Evolutionary conservation across 2,113 vertebrate species (phyloP).

Genomic region (Rhabdornis inornatus): DNA sequence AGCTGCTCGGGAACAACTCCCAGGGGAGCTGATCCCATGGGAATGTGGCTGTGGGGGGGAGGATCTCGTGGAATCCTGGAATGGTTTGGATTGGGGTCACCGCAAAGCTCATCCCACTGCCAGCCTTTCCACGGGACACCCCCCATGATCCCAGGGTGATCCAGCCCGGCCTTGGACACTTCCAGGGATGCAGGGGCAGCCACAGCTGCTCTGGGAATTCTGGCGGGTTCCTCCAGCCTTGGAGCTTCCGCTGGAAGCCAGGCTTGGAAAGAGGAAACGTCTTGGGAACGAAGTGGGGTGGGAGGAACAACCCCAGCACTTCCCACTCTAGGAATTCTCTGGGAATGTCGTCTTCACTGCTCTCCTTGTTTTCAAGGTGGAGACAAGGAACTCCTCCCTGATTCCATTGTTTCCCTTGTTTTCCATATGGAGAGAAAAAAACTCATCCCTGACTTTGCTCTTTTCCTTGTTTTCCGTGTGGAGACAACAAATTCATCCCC

Average conservation of each 20-base stretch:
- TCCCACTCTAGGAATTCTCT: neutral
- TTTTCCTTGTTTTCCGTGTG: neutral
- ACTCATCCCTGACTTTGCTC: neutral
- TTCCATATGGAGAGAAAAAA: neutral
- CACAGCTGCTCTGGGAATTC: neutral
- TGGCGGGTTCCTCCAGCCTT: neutral
- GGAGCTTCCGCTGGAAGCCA: rapidly evolving
- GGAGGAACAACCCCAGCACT: rapidly evolving
- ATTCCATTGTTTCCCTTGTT: neutral
- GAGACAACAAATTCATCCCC: rapidly evolving
- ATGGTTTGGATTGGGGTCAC: neutral
- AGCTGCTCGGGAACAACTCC: neutral
- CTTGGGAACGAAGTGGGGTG: rapidly evolving
- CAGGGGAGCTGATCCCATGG: neutral
- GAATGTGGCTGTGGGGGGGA: rapidly evolving
- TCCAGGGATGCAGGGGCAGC: neutral
- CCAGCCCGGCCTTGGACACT: rapidly evolving
- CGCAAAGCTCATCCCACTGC: neutral
- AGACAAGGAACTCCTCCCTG: neutral
- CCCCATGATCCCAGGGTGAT: rapidly evolving
- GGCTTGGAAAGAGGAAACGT: neutral
- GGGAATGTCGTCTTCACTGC: neutral
- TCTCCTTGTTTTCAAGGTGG: neutral
- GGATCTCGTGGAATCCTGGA: rapidly evolving
- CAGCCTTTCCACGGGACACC: rapidly evolving